These are phyloP conservation scores for Staurois parvus DNA, from an alignment of 2,797 vertebrate species.

Conservation along the genomic window DNA sequence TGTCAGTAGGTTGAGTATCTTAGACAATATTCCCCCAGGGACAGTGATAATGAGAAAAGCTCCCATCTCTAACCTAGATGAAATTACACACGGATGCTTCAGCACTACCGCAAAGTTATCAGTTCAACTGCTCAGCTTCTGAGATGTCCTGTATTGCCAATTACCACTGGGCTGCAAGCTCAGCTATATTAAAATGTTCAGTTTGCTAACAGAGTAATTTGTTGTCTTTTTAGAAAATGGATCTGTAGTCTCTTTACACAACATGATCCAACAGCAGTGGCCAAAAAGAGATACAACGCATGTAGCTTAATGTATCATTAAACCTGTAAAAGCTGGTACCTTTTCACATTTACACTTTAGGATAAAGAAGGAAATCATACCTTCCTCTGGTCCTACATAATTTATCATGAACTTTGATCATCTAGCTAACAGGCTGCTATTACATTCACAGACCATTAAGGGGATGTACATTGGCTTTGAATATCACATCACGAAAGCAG, in stretches of 20 bases:
- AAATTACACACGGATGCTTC: slow-evolving; percentile 55
- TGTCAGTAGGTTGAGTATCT: slow-evolving; percentile 60
- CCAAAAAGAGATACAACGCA: slow-evolving; percentile 4
- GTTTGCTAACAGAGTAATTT: not conserved
- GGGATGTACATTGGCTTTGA: slow-evolving; percentile 27
- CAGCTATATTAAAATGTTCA: slow-evolving; percentile 3
- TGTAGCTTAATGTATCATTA: slow-evolving; percentile 33
- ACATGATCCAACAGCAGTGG: not conserved
- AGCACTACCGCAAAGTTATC: slow-evolving; percentile 49
- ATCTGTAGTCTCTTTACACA: slow-evolving; percentile 16
- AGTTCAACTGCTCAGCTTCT: slow-evolving; percentile 29
- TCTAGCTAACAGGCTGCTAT: slow-evolving; percentile 37
- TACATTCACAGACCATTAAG: slow-evolving; percentile 42
- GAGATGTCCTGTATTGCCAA: slow-evolving; percentile 22
- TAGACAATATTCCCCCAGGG: slow-evolving; percentile 51
- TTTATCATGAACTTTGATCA: slow-evolving; percentile 51
- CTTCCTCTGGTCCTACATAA: slow-evolving; percentile 43
- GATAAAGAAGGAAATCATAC: slow-evolving; percentile 29
- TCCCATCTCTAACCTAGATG: slow-evolving; percentile 60
- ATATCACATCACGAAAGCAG: slow-evolving; percentile 54
- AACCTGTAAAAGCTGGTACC: slow-evolving; percentile 17
- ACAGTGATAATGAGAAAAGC: slow-evolving; percentile 59
- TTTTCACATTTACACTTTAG: slow-evolving; percentile 31
- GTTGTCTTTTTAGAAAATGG: slow-evolving; percentile 28
- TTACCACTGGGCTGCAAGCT: slow-evolving; percentile 36